Evolutionary conservation across 2,797 vertebrate species (phyloP), one percentile per base, ranked within the genome.

Genomic region (Melopsittacus undulatus): DNA sequence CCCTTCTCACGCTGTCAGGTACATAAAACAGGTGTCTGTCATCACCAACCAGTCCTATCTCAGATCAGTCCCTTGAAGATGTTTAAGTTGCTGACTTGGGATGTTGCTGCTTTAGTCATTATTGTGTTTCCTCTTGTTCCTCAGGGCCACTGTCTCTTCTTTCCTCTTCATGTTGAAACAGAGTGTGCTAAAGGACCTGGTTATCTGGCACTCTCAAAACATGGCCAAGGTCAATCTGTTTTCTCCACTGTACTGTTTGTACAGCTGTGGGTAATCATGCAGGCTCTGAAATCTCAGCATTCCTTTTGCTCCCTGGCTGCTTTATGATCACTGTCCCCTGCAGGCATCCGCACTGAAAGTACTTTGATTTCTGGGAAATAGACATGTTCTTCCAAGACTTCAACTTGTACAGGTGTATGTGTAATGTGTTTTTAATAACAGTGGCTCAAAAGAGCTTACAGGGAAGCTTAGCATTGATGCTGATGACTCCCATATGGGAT

Each of bases 141-240:
- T 90, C 32, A 5, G 70, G 67, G 80, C 94, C 91, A 90, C 74
- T 0, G 2, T 89, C 75, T 90, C 81, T 90, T 92, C 93, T 95
- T 95, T 95, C 77, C 92, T 89, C 68, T 90, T 92, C 42, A 8
- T 87, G 90, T 90, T 87, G 89, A 95, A 96, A 92, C 72, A 82
- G 56, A 32, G 78, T 32, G 87, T 74, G 72, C 77, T 85, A 79
- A 95, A 93, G 93, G 87, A 93, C 93, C 86, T 93, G 92, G 92
- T 93, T 96, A 95, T 97, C 93, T 93, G 90, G 89, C 92, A 94
- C 93, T 95, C 90, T 95, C 81, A 94, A 96, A 94, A 95, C 86
- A 93, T 64, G 90, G 95, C 92, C 95, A 96, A 96, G 96, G 93
- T 97, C 96, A 92, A 75, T 93, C 78, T 95, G 93, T 97, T 95